phyloP scores from a whole-genome alignment of 2,797 vertebrate genomes.

The Garrulus glandarius region DNA sequence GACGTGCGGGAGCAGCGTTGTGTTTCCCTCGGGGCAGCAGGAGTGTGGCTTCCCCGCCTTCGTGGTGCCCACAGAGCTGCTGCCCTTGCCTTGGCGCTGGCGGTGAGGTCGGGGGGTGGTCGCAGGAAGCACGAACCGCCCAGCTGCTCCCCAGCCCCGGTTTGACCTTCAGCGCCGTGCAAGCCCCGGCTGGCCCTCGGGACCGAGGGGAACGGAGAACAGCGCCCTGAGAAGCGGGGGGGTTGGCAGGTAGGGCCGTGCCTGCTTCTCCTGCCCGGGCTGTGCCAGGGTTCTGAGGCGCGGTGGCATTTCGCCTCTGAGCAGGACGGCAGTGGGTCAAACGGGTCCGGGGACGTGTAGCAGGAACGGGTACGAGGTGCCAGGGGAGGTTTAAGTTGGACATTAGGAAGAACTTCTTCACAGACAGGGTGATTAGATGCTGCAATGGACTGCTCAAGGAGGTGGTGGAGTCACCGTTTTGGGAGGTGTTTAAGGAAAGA shows the following conservation, averaged over 20 bases:
- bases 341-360: rapidly evolving
- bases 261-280: not conserved
- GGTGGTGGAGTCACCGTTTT: not conserved
- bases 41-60: rapidly evolving
- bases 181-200: not conserved
- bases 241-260: rapidly evolving
- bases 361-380: not conserved
- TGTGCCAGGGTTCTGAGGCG: not conserved
- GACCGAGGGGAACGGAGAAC: rapidly evolving
- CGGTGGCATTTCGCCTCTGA: rapidly evolving
- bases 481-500: not conserved
- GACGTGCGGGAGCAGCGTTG: rapidly evolving
- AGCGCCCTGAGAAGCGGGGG: not conserved
- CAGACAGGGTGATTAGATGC: no score
- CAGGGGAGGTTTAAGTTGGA: not conserved
- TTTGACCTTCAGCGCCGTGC: not conserved
- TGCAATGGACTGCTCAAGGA: no score
- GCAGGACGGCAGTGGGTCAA: rapidly evolving
- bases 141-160: rapidly evolving
- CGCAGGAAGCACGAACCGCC: rapidly evolving
- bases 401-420: not conserved
- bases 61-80: not conserved
- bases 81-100: not conserved
- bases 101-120: not conserved
- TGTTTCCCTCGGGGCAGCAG: no score